Percentiles rank a stretch among this genome's conserved stretches.
phyloP scores from a whole-genome alignment of 2,113 vertebrate genomes.

The Oryzias woworae region DNA sequence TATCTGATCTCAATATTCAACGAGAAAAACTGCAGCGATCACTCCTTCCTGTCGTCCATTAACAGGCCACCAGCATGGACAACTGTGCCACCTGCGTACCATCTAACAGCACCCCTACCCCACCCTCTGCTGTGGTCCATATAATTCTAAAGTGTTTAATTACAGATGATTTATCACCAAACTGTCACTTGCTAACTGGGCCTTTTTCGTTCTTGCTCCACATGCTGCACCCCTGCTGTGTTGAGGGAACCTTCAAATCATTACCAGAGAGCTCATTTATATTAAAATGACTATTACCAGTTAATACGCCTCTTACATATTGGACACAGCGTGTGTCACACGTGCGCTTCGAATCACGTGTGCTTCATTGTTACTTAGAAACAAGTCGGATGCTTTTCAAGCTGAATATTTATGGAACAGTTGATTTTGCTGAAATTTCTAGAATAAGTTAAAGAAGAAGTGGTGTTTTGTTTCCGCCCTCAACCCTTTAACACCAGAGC shows the following conservation, averaged over 20 bases:
- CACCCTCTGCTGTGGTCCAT: slow-evolving; percentile 55
- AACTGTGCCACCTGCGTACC: slow-evolving; percentile 50
- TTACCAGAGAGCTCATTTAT: slow-evolving; percentile 78
- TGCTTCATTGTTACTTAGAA: slow-evolving; percentile 43
- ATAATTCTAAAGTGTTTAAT: slow-evolving; percentile 79
- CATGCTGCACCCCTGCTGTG: slow-evolving; percentile 63
- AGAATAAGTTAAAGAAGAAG: slow-evolving; percentile 68
- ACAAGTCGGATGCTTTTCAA: slow-evolving; percentile 71
- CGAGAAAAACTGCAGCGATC: slow-evolving; percentile 42
- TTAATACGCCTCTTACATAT: slow-evolving; percentile 78
- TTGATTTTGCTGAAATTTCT: slow-evolving; percentile 68
- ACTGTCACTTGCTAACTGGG: slow-evolving; percentile 72
- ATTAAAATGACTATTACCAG: slow-evolving; percentile 79
- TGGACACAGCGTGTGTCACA: slow-evolving; percentile 66
- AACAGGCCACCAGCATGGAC: slow-evolving; percentile 63
- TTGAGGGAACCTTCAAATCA: slow-evolving; percentile 70
- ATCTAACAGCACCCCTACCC: slow-evolving; percentile 29
- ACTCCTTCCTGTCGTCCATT: slow-evolving; percentile 51
- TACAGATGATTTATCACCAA: slow-evolving; percentile 80
- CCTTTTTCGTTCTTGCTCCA: slow-evolving; percentile 54
- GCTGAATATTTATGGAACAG: slow-evolving; percentile 59
- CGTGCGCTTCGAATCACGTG: slow-evolving; percentile 48
- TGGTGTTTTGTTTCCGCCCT: too few relatives aligned
- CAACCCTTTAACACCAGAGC: too few relatives aligned
- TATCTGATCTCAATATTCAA: slow-evolving; percentile 41